phyloP scores from a whole-genome alignment of 2,797 vertebrate species.

The Myioborus melanocephalus region DNA sequence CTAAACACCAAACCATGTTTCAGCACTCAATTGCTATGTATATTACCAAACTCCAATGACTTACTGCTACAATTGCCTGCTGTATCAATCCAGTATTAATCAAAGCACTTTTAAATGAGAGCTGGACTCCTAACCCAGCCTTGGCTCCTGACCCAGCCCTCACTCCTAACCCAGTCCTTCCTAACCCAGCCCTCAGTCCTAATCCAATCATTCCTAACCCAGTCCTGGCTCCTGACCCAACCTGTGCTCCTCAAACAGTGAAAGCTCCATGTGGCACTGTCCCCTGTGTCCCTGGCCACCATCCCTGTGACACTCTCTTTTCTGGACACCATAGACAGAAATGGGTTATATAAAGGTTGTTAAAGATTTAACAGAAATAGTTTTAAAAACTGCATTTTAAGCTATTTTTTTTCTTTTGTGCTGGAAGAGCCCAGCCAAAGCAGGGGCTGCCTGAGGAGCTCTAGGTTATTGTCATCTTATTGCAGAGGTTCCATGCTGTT shows the following conservation, averaged over 20 bases:
- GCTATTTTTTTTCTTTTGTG: neutral
- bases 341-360: rapidly evolving
- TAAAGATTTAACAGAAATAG: neutral
- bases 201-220: neutral
- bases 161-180: neutral
- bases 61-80: neutral
- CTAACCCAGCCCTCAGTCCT: neutral
- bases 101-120: neutral
- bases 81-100: neutral
- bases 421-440: neutral
- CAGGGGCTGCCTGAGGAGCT: neutral
- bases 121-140: neutral
- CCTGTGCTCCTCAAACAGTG: rapidly evolving
- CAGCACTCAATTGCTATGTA: neutral
- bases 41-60: neutral
- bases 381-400: neutral
- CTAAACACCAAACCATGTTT: neutral
- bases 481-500: rapidly evolving
- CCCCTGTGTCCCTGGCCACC: neutral
- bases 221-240: neutral
- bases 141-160: neutral
- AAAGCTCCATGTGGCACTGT: rapidly evolving
- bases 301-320: neutral
- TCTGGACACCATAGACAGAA: neutral
- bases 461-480: neutral